Percentiles rank a stretch among this genome's conserved stretches.
Conservation (phyloP, 2,888 invertebrate species). For the Polyploca ridens region DNA sequence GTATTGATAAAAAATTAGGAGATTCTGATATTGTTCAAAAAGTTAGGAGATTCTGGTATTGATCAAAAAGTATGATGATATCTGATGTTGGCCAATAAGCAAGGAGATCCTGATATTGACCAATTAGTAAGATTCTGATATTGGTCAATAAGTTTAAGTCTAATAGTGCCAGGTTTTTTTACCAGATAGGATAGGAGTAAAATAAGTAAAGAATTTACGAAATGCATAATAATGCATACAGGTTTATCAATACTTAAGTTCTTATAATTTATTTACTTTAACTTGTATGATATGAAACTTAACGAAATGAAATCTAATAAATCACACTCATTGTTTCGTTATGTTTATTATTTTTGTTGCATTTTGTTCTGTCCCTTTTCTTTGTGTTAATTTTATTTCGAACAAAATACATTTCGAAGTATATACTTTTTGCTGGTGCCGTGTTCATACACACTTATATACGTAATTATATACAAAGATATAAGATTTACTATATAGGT, state of each 20-base stretch:
- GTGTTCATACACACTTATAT: slow-evolving; percentile 32
- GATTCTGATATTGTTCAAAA: too few relatives aligned
- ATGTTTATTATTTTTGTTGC: slow-evolving; percentile 44
- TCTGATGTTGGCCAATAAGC: too few relatives aligned
- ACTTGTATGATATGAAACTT: not conserved
- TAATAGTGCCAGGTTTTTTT: not conserved
- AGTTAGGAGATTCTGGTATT: too few relatives aligned
- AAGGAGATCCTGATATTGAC: too few relatives aligned
- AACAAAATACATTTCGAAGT: slow-evolving; percentile 19
- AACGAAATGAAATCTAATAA: not conserved
- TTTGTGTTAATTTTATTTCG: slow-evolving; percentile 22
- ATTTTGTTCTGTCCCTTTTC: slow-evolving; percentile 41
- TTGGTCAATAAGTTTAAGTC: not conserved
- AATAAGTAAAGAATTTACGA: too few relatives aligned
- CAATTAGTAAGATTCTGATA: too few relatives aligned
- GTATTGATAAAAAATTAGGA: too few relatives aligned
- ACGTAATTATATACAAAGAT: slow-evolving; percentile 21
- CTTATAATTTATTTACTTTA: slow-evolving; percentile 18
- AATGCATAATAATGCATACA: not conserved
- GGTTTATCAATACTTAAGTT: not conserved
- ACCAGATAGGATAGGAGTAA: not conserved
- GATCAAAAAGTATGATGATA: too few relatives aligned
- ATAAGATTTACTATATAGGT: slow-evolving; percentile 22
- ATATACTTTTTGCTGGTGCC: slow-evolving; percentile 58
- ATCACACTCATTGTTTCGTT: not conserved